Percentiles rank a stretch among this genome's conserved stretches.
phyloP scores from a whole-genome alignment of 2,113 vertebrate species.

The Cheirogaleus medius region DNA sequence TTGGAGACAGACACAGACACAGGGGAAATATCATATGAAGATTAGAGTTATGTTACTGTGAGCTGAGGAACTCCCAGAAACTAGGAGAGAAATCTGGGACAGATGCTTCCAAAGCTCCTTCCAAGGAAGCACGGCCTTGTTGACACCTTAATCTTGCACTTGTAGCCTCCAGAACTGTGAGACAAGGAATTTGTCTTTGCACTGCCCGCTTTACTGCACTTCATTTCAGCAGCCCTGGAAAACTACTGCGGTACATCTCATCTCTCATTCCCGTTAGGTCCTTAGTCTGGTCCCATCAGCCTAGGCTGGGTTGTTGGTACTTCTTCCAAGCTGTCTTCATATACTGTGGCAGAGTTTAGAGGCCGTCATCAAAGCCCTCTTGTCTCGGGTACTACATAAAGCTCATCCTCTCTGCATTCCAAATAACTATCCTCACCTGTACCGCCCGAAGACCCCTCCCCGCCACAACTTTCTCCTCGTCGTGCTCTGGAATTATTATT shows the following conservation, averaged over 20 bases:
- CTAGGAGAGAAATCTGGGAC: not conserved
- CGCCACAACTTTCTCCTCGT: not conserved
- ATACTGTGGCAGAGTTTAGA: not conserved
- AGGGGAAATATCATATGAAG: not conserved
- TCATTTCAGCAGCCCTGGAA: not conserved
- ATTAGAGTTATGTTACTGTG: too few species aligned
- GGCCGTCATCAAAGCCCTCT: not conserved
- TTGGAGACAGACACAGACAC: not conserved
- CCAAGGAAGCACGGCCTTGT: not conserved
- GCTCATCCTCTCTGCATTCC: not conserved
- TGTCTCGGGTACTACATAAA: not conserved
- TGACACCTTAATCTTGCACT: not conserved
- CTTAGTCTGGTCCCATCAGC: not conserved
- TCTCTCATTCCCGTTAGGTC: not conserved
- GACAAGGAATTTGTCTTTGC: not conserved
- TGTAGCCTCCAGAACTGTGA: not conserved
- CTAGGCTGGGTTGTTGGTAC: not conserved
- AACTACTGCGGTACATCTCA: not conserved
- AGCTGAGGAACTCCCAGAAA: not conserved
- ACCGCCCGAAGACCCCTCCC: not conserved
- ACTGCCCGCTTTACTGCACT: not conserved
- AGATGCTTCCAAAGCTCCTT: not conserved
- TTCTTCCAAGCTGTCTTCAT: not conserved
- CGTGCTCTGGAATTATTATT: slow-evolving; percentile 8
- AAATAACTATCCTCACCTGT: not conserved